Base-by-base conservation (phyloP, 1,140 invertebrate species). In the Sarcophaga peregrina region DNA sequence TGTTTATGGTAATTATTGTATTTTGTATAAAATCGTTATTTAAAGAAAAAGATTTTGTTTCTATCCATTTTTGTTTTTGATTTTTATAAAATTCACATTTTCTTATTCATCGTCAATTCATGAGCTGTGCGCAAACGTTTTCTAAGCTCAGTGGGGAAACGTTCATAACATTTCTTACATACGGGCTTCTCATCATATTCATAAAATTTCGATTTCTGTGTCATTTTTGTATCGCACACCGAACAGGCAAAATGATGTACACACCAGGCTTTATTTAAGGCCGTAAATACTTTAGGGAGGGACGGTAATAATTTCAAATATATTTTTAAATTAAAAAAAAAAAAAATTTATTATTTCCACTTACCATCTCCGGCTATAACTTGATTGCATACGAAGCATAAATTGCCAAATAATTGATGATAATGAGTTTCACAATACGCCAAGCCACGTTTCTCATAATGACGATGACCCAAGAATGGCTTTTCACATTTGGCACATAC, bases 371-470 rank as follows among this genome's bases (percentile, higher is more conserved):
- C 98, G 84, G 95, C 94, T 87, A 99, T 99, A 72, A 99, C 97
- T 92, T 98, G 97, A 92, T 99, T 99, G 92, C 99, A 99, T 15
- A 98, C 96, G 90, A 98, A 99, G 91, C 99, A 99, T 15, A 99
- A 93, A 92, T 99, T 99, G 47, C 99, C 99, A 92, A 99, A 99
- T 48, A 99, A 91, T 92, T 99, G 96, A 92, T 99, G 98, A 91
- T 99, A 99, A 91, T 99, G 98, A 85, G 96, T 98, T 91, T 99
- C 98, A 91, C 99, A 99, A 91, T 99, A 99, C 1, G 98, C 98
- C 85, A 99, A 91, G 5, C 98, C 98, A 89, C 99, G 99, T 91
- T 98, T 98, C 91, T 99, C 99, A 91, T 99, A 99, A 91, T 99
- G 98, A 3, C 98, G 95, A 92, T 99, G 97, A 0, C 99, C 99